Conservation (phyloP, 2,113 vertebrate genomes). For the Baryphthengus martii region DNA sequence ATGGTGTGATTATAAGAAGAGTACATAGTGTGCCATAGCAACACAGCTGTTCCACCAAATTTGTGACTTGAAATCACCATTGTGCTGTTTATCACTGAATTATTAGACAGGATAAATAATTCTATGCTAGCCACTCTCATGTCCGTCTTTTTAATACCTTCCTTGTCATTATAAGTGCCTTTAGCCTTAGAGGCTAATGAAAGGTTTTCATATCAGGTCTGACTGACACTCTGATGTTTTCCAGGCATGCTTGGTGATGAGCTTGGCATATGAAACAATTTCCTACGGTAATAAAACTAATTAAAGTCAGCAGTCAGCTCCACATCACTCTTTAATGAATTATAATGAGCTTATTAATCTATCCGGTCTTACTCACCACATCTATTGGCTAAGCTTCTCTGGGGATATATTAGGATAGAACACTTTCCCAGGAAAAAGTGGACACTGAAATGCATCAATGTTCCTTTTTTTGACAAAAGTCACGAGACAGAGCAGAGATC, state of each 20-base stretch:
- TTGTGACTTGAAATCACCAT: slow-evolving; percentile 6
- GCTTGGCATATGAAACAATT: slow-evolving; percentile 77
- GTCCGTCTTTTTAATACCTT: slow-evolving; percentile 48
- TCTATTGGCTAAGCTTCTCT: slow-evolving; percentile 45
- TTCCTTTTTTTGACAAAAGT: background rate
- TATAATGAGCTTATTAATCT: slow-evolving; percentile 80
- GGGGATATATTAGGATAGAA: background rate
- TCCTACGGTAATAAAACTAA: slow-evolving; percentile 80
- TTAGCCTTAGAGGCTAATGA: slow-evolving; percentile 66
- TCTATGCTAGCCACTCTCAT: slow-evolving; percentile 1
- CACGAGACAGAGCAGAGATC: background rate
- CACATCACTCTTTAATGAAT: slow-evolving; percentile 77
- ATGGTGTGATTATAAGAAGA: slow-evolving; percentile 41
- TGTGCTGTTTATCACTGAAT: slow-evolving; percentile 36
- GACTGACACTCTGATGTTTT: slow-evolving; percentile 72
- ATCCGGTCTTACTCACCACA: slow-evolving; percentile 10
- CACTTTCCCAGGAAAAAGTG: background rate
- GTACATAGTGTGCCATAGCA: background rate
- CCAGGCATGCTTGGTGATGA: slow-evolving; percentile 71
- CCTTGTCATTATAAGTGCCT: slow-evolving; percentile 50
- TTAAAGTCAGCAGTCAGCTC: slow-evolving; percentile 79
- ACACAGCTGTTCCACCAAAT: background rate
- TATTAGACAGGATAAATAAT: slow-evolving; percentile 37
- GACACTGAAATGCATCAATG: background rate
- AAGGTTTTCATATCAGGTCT: slow-evolving; percentile 63